These are phyloP conservation scores for Macropus fuliginosus DNA, from an alignment of 2,797 vertebrate genomes.

Conservation along the genomic window DNA sequence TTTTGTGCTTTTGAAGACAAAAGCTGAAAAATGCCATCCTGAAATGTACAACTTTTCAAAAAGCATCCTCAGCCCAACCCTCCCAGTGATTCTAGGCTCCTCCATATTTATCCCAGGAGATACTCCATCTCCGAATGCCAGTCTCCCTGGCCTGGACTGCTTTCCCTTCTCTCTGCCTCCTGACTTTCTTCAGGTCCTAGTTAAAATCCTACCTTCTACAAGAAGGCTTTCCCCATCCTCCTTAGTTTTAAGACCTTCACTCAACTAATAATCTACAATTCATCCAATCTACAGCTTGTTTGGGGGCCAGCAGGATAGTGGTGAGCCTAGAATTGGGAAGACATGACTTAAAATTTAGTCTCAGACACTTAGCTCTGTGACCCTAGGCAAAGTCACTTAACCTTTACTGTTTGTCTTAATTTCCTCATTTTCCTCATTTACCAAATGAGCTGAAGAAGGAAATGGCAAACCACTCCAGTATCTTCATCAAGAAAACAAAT, in stretches of 20 bases:
- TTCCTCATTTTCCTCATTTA: background rate
- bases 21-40: slow-evolving; percentile 3
- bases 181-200: background rate
- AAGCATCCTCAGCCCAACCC: fast-evolving
- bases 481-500: background rate
- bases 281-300: background rate
- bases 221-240: background rate
- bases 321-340: background rate
- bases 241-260: background rate
- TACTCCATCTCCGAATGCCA: too few species aligned
- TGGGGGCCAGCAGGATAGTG: background rate
- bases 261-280: background rate
- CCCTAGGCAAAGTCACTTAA: background rate
- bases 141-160: background rate
- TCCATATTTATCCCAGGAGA: too few species aligned
- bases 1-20: background rate
- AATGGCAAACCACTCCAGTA: background rate
- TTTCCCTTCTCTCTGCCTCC: background rate
- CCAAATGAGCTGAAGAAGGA: background rate
- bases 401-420: background rate
- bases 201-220: background rate
- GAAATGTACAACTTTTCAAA: background rate
- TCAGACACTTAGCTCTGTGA: background rate
- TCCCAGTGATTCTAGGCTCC: background rate
- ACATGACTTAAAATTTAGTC: background rate